Conservation (phyloP, 1,140 invertebrate species). For the Apis dorsata region DNA sequence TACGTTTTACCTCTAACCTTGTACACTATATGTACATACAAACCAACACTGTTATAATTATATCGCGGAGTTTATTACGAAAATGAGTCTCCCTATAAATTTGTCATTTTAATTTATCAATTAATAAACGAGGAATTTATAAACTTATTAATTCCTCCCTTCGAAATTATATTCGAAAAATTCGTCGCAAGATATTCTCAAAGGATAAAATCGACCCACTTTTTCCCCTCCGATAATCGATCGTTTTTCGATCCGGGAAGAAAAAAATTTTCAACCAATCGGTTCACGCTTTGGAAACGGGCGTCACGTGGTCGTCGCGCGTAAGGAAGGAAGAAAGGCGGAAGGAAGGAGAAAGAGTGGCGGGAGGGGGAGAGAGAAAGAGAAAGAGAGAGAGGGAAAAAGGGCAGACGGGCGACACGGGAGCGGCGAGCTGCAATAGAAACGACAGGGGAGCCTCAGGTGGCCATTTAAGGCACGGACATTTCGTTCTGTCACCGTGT, state of each 20-base stretch:
- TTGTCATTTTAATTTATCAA: no score
- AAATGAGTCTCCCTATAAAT: no score
- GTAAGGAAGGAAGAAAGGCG: not conserved
- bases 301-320: conserved; percentile 35
- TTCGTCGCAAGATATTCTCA: no score
- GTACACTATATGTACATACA: not conserved
- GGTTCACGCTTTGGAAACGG: not conserved
- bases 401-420: conserved; percentile 36
- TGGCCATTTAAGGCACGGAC: conserved; percentile 78
- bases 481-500: conserved; percentile 79
- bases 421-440: conserved; percentile 41
- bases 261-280: not conserved
- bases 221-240: no score
- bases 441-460: conserved; percentile 60
- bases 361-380: not conserved
- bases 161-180: no score
- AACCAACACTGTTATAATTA: not conserved
- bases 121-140: no score
- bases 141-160: no score
- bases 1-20: not conserved
- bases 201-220: no score
- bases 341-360: not conserved
- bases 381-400: not conserved
- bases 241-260: no score
- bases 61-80: not conserved